These are phyloP conservation scores for Malurus melanocephalus DNA, from an alignment of 2,113 vertebrate species.

Conservation along the genomic window DNA sequence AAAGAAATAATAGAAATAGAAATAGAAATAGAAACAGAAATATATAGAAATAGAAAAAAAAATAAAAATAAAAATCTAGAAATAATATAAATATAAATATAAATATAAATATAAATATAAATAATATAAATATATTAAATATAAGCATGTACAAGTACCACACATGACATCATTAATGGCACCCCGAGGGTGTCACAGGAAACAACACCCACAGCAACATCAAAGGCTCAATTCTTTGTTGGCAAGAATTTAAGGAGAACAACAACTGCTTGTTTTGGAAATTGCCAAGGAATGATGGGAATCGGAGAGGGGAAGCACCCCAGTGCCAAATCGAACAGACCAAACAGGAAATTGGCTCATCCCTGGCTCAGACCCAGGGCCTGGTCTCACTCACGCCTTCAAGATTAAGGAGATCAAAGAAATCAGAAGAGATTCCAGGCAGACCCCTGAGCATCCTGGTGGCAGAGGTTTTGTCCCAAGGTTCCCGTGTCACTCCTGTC, in stretches of 20 bases:
- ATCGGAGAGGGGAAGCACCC: fast-evolving
- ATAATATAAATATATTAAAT: no score
- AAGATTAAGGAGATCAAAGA: not conserved
- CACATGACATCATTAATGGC: no score
- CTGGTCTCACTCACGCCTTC: not conserved
- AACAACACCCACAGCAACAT: fast-evolving
- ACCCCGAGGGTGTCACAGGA: not conserved
- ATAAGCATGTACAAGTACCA: not conserved
- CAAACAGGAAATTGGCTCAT: fast-evolving
- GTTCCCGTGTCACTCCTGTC: not conserved
- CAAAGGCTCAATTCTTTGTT: not conserved
- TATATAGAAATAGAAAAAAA: no score
- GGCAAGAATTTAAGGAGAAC: not conserved
- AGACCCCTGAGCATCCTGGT: not conserved
- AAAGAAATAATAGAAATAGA: no score
- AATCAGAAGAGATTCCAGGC: not conserved
- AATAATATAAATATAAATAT: no score
- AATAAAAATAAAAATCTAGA: no score
- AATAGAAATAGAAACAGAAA: no score
- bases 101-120: no score
- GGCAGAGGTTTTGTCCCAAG: not conserved
- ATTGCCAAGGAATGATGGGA: not conserved
- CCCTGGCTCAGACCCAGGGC: not conserved
- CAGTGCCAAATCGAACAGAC: not conserved
- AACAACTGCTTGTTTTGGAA: not conserved